Evolutionary conservation across 2,797 vertebrate species (phyloP), one percentile per base, ranked within the genome.

Genomic region (Ceryle rudis): DNA sequence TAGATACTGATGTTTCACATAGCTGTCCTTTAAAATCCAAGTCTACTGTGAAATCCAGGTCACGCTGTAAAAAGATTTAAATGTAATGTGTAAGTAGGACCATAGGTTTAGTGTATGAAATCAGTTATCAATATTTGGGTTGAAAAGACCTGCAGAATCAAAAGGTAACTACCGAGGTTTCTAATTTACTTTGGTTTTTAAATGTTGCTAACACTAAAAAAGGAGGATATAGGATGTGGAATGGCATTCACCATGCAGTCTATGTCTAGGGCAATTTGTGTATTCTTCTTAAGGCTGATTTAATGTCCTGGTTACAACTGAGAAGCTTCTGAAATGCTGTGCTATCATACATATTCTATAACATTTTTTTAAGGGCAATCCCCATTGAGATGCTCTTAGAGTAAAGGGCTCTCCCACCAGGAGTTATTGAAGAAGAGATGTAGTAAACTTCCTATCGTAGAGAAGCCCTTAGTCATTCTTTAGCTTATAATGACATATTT

Each of bases 21-120:
- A 99, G 98, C 98, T 99, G 99, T 90, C 99, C 99, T 98, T 99
- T 99, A 98, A 99, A 99, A 98, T 99, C 99, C 98, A 99, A 97
- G 97, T 99, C 99, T 92, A 99, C 98, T 80, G 99, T 99, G 96
- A 99, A 99, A 97, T 99, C 99, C 97, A 99, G 97, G 98, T 99
- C 99, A 52, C 99, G 99, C 99, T 99, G 98, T 62, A 87, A 96
- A 96, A 92, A 97, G 78, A 96, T 77, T 66, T 71, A 81, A 94
- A 86, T 41, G 49, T 31, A 81, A 95, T 61, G 86, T 19, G 22
- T 96, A 90, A 94, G 73, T 49, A 72, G 81, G 51, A 69, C 28
- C 3, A 0, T 46, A 89, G 46, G 9, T 73, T 91, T 23, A 72
- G 44, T 62, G 44, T 51, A 60, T 58, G 20, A 83, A 70, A 84